phyloP scores from a whole-genome alignment of 1,140 invertebrate species.

The Patella vulgata region DNA sequence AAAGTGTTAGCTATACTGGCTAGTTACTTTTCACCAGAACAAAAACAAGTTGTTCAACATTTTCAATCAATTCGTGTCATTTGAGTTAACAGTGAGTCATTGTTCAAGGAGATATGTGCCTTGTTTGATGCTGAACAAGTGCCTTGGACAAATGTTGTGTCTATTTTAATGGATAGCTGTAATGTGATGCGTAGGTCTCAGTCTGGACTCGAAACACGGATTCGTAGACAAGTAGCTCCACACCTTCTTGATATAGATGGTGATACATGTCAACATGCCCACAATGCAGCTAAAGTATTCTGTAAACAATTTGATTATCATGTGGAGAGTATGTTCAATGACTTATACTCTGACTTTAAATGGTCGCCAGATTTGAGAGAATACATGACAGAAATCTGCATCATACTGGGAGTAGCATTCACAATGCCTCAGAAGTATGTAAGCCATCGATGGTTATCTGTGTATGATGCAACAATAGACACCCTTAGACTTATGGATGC shows the following conservation, averaged over 20 bases:
- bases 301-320: constrained; percentile 23
- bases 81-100: background rate
- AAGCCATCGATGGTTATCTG: constrained; percentile 28
- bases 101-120: background rate
- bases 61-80: background rate
- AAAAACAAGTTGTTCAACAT: constrained; percentile 10
- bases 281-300: constrained; percentile 29
- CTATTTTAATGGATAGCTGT: constrained; percentile 20
- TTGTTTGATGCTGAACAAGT: constrained; percentile 5
- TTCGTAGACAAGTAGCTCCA: constrained; percentile 15
- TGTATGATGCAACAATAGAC: constrained; percentile 27
- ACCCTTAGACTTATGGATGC: constrained; percentile 14
- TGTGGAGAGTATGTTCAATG: constrained; percentile 19
- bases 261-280: constrained; percentile 30
- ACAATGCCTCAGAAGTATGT: constrained; percentile 17
- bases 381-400: constrained; percentile 24
- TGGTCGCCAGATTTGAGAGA: constrained; percentile 26
- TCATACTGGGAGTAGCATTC: constrained; percentile 21
- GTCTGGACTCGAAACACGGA: constrained; percentile 16
- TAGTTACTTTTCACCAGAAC: constrained; percentile 7
- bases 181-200: constrained; percentile 24
- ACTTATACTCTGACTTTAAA: constrained; percentile 33
- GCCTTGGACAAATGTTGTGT: constrained; percentile 21
- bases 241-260: constrained; percentile 37
- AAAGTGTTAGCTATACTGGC: constrained; percentile 15